Conservation (phyloP, 2,888 invertebrate species). For the Monochamus alternatus region DNA sequence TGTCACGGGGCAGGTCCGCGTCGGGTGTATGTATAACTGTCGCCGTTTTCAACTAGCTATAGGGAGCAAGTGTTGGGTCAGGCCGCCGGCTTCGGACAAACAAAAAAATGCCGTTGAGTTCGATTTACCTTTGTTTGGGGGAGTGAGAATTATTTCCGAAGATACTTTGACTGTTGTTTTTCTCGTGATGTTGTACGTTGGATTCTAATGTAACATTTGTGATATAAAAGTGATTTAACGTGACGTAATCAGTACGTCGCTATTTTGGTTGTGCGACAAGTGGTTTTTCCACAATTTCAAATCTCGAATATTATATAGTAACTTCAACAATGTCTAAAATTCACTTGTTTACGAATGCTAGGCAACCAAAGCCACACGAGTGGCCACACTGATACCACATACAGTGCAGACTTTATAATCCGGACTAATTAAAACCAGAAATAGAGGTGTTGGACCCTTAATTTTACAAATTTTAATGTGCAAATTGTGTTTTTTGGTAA, state of each 20-base stretch:
- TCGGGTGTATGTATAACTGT: constrained; percentile 59
- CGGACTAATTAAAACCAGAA: too few relatives aligned
- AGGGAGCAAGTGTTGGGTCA: constrained; percentile 69
- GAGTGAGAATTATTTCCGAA: neutral
- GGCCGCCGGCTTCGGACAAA: constrained; percentile 48
- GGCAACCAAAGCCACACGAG: too few relatives aligned
- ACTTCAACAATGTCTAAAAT: too few relatives aligned
- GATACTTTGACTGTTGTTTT: constrained; percentile 13
- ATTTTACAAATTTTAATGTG: too few relatives aligned
- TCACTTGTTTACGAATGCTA: too few relatives aligned
- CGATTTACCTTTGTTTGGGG: neutral
- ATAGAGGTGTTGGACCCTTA: too few relatives aligned
- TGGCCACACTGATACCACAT: too few relatives aligned
- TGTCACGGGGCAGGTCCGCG: constrained; percentile 47
- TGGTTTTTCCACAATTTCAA: too few relatives aligned
- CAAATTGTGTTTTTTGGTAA: too few relatives aligned
- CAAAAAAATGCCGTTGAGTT: constrained; percentile 49
- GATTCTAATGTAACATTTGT: neutral
- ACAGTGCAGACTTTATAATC: too few relatives aligned
- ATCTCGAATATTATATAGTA: too few relatives aligned
- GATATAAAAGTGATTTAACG: neutral
- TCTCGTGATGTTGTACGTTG: neutral
- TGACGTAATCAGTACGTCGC: neutral
- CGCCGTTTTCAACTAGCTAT: constrained; percentile 67
- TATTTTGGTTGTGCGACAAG: neutral